These are phyloP conservation scores for Coptodon rendalli DNA, from an alignment of 2,113 vertebrate species.

Conservation along the genomic window DNA sequence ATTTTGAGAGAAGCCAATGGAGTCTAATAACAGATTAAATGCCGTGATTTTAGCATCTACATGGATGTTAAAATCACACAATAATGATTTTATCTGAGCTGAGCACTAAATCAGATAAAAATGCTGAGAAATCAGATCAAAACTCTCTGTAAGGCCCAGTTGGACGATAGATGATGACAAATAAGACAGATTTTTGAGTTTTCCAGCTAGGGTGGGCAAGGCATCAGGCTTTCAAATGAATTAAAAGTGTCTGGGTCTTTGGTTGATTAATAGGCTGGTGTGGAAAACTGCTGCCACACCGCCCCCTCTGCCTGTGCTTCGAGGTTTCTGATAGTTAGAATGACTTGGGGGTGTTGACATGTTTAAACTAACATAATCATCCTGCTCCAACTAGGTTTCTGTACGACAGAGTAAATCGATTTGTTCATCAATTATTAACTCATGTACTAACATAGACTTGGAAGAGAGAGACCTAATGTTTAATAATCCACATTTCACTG, in stretches of 20 bases:
- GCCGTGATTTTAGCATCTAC: neutral
- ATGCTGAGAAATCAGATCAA: neutral
- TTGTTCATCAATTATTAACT: fast-evolving
- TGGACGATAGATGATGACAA: neutral
- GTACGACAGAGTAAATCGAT: fast-evolving
- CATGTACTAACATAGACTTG: neutral
- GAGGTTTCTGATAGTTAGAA: neutral
- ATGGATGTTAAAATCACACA: neutral
- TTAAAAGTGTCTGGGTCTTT: neutral
- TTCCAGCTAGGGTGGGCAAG: fast-evolving
- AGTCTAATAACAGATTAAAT: neutral
- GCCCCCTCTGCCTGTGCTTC: fast-evolving
- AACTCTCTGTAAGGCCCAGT: neutral
- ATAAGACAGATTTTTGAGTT: neutral
- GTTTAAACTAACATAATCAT: neutral
- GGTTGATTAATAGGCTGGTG: neutral
- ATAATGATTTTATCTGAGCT: neutral
- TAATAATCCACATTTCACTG: neutral
- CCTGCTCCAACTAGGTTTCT: neutral
- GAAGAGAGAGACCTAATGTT: neutral
- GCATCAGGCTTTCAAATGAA: neutral
- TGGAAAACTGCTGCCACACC: neutral
- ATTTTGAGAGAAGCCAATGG: neutral
- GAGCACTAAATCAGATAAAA: neutral
- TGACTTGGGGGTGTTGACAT: neutral